Evolutionary conservation across 2,113 vertebrate species (phyloP).

Genomic region (Rhabdornis inornatus): DNA sequence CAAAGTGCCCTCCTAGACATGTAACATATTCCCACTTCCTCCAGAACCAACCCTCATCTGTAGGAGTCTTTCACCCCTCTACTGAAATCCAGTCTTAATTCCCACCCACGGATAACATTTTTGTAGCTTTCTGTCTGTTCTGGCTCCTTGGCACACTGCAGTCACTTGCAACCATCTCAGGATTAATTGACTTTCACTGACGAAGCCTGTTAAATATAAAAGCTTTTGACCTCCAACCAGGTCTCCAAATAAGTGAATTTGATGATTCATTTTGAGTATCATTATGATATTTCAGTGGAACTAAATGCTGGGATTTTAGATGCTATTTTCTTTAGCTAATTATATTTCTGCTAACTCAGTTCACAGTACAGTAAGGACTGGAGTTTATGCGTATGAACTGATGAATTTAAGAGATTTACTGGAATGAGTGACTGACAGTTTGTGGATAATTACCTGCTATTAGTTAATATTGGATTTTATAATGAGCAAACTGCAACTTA

Average conservation of each 20-base stretch:
- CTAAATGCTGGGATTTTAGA: neutral
- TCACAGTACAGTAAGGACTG: neutral
- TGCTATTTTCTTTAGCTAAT: neutral
- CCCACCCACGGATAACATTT: fast-evolving
- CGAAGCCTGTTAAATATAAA: neutral
- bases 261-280: neutral
- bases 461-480: neutral
- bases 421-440: neutral
- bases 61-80: neutral
- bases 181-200: neutral
- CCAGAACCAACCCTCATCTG: neutral
- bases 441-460: neutral
- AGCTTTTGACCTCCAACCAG: neutral
- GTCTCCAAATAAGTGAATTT: neutral
- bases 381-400: neutral
- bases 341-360: neutral
- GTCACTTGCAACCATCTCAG: neutral
- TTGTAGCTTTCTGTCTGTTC: neutral
- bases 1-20: neutral
- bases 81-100: neutral
- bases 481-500: neutral
- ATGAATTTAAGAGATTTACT: neutral
- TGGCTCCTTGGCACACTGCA: neutral
- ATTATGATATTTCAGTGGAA: neutral
- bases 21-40: neutral